Evolutionary conservation across 2,888 invertebrate species (phyloP).

Genomic region (Erebia ligea): DNA sequence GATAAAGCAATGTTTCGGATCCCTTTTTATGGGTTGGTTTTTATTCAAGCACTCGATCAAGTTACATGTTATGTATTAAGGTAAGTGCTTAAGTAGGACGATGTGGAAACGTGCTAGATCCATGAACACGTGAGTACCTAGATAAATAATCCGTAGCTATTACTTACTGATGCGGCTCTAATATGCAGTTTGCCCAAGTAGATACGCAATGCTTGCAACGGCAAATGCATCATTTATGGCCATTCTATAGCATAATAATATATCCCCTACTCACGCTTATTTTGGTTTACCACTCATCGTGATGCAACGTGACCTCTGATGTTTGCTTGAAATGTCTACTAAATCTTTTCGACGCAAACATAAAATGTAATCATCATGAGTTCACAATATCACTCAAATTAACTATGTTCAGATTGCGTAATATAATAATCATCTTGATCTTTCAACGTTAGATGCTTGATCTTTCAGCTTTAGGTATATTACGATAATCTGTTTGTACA

Average conservation of each 20-base stretch:
- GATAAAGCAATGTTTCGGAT: too few relatives aligned
- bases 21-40: too few relatives aligned
- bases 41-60: too few relatives aligned
- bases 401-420: constrained; percentile 13
- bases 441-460: not conserved
- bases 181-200: constrained; percentile 10
- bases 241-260: constrained; percentile 16
- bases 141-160: constrained; percentile 10
- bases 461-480: not conserved
- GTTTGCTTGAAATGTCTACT: constrained; percentile 19
- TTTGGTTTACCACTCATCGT: constrained; percentile 26
- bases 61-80: not conserved
- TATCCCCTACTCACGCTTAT: constrained; percentile 11
- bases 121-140: not conserved
- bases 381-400: constrained; percentile 15
- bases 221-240: constrained; percentile 27
- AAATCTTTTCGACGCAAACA: constrained; percentile 15
- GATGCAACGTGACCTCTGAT: constrained; percentile 32
- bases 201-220: constrained; percentile 18
- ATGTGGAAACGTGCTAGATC: not conserved
- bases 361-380: constrained; percentile 20
- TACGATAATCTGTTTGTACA: not conserved
- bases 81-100: not conserved
- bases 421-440: not conserved
- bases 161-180: constrained; percentile 16